Evolutionary conservation across 1,140 invertebrate species (phyloP).

Genomic region (Drosophila sp.): DNA sequence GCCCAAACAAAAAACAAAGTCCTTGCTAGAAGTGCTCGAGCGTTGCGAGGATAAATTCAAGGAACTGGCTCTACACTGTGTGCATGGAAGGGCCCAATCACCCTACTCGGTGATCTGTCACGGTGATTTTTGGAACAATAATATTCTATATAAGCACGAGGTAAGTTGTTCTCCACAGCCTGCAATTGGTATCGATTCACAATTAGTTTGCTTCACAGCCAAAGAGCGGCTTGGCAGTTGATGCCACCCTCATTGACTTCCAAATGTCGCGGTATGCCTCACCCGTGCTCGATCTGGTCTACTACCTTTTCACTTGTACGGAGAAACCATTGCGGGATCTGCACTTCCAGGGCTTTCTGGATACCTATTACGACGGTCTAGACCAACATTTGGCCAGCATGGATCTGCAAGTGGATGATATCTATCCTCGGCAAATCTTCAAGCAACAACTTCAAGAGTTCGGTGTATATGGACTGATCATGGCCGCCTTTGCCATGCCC

Average conservation of each 20-base stretch:
- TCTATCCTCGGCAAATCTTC: constrained; percentile 78
- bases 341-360: constrained; percentile 82
- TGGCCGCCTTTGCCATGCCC: constrained; percentile 60
- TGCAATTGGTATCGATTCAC: not conserved
- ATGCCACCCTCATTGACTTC: constrained; percentile 84
- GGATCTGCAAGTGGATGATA: constrained; percentile 76
- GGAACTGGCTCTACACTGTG: constrained; percentile 42
- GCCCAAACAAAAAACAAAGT: not conserved
- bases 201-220: not conserved
- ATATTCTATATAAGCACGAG: constrained; percentile 62
- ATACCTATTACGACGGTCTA: constrained; percentile 83
- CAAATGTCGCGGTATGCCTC: constrained; percentile 83
- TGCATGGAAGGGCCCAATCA: constrained; percentile 33
- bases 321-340: constrained; percentile 80
- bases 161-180: constrained; percentile 21
- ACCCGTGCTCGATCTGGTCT: constrained; percentile 84
- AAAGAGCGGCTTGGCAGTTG: constrained; percentile 25
- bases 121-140: constrained; percentile 73
- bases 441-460: constrained; percentile 45
- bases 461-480: constrained; percentile 54
- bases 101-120: constrained; percentile 68
- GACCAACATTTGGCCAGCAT: constrained; percentile 68
- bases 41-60: constrained; percentile 50
- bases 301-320: constrained; percentile 84
- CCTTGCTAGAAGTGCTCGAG: constrained; percentile 29